Base-by-base conservation (phyloP, 2,797 vertebrate species). In the Leptatherina wallacei region DNA sequence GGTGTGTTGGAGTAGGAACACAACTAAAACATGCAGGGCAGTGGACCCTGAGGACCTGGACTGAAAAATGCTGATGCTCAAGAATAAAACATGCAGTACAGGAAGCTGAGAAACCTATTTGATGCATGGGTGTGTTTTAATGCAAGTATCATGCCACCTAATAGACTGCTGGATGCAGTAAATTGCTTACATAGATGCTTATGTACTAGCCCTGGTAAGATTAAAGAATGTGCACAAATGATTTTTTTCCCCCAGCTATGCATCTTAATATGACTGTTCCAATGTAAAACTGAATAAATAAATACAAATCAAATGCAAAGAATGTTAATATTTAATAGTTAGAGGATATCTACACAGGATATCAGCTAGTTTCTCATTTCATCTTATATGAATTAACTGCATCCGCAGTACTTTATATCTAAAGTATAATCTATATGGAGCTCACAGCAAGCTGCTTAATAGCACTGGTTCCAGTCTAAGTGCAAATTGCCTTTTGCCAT, bases 391-490 rank as follows among this genome's bases (percentile, higher is more conserved):
- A 81, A 86, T 88, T 81, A 89, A 80, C 62, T 72, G 67, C 16
- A 27, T 71, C 40, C 63, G 62, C 33, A 30, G 29, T 61, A 32
- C 49, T 70, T 29, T 58, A 60, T 61, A 74, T 75, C 56, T 74
- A 65, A 68, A 61, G 54, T 71, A 61, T 85, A 86, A 87, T 88
- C 80, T 88, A 84, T 66, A 77, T 67, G 74, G 77, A 81, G 83
- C 72, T 83, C 85, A 75, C 66, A 81, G 68, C 85, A 85, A 91
- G 85, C 84, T 80, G 90, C 87, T 88, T 91, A 91, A 87, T 84
- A 73, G 79, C 73, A 76, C 47, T 74, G 69, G 58, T 85, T 77
- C 59, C 33, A 66, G 79, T 77, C 61, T 78, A 84, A 88, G 85
- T 83, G 80, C 71, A 75, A 56, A 81, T 81, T 56, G 5, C 78